phyloP scores from a whole-genome alignment of 2,797 vertebrate genomes.

The Setipinna tenuifilis region DNA sequence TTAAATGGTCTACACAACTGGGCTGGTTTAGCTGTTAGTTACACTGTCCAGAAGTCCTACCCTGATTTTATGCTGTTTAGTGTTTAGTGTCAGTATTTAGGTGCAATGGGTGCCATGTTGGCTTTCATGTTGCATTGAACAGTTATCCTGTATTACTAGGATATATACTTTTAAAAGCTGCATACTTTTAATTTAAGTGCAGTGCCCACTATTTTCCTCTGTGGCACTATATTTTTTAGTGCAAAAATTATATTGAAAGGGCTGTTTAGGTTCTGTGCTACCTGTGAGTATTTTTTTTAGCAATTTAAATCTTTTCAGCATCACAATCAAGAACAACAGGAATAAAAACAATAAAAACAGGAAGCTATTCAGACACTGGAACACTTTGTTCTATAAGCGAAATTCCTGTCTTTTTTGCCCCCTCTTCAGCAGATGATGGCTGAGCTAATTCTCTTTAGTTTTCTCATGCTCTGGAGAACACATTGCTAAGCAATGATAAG shows the following conservation, averaged over 20 bases:
- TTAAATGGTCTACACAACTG: not conserved
- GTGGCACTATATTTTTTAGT: not conserved
- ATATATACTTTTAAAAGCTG: too few species aligned
- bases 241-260: not conserved
- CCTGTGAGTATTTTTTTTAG: not conserved
- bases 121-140: not conserved
- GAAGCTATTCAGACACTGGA: constrained; percentile 76
- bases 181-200: too few species aligned
- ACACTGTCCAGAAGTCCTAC: not conserved
- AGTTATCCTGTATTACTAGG: not conserved
- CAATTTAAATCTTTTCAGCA: constrained; percentile 2
- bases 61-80: not conserved
- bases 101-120: not conserved
- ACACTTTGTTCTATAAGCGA: constrained; percentile 89
- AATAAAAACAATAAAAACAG: constrained; percentile 44
- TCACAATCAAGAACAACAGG: not conserved
- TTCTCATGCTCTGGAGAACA: constrained; percentile 94
- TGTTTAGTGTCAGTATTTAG: not conserved
- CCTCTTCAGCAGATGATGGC: constrained; percentile 95
- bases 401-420: constrained; percentile 92
- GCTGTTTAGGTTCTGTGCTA: not conserved
- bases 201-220: not conserved
- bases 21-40: not conserved
- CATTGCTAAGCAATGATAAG: constrained; percentile 95
- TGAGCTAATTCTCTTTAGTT: constrained; percentile 99